phyloP scores from a whole-genome alignment of 2,888 invertebrate species.

The Pandemis heparana region DNA sequence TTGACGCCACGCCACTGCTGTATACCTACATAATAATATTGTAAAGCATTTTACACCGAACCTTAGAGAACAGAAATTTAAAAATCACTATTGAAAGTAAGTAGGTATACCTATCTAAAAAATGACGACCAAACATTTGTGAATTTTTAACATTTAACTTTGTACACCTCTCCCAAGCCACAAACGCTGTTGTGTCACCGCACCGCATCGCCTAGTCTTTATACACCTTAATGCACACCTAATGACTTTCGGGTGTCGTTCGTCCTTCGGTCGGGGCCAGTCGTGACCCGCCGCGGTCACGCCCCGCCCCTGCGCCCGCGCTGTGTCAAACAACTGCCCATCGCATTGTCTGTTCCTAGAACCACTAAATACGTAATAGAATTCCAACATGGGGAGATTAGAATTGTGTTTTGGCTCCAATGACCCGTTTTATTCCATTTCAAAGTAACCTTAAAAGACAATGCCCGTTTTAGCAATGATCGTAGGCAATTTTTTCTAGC shows the following conservation, averaged over 20 bases:
- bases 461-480: neutral
- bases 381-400: slow-evolving; percentile 12
- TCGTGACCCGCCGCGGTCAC: slow-evolving; percentile 76
- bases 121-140: too few species aligned
- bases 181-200: neutral
- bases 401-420: slow-evolving; percentile 25
- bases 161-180: neutral
- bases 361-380: slow-evolving; percentile 43
- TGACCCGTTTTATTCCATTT: neutral
- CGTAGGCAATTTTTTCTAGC: neutral
- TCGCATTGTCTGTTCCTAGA: slow-evolving; percentile 57
- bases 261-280: slow-evolving; percentile 37
- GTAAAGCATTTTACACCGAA: too few species aligned
- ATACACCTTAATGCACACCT: slow-evolving; percentile 26
- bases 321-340: slow-evolving; percentile 59
- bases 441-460: neutral
- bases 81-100: too few species aligned
- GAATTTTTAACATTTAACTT: neutral
- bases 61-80: too few species aligned
- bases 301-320: slow-evolving; percentile 77
- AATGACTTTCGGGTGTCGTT: slow-evolving; percentile 36
- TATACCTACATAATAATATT: too few species aligned
- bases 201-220: neutral
- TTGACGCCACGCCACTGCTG: too few species aligned
- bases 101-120: too few species aligned